A percentile compares a stretch with the other conserved stretches of the same genome.
Conservation (phyloP, 1,140 invertebrate species). For the Drosophila bipectinata region DNA sequence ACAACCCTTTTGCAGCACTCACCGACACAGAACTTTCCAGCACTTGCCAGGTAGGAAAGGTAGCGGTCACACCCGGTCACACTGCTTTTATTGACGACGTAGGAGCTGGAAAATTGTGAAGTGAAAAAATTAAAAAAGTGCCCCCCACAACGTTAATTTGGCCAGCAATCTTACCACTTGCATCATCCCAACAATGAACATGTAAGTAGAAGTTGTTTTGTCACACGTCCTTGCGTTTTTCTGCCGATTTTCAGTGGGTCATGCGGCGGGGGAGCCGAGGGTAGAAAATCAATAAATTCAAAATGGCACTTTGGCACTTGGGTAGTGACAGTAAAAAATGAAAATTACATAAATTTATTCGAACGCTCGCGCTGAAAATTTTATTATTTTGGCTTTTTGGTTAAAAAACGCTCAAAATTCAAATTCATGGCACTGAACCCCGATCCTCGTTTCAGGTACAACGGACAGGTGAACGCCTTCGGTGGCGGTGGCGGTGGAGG, state of each 20-base stretch:
- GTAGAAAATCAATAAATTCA: slow-evolving; percentile 78
- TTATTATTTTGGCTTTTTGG: slow-evolving; percentile 34
- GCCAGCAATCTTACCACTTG: slow-evolving; percentile 44
- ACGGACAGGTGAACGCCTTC: slow-evolving; percentile 70
- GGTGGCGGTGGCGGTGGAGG: slow-evolving; percentile 46
- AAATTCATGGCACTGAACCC: slow-evolving; percentile 49
- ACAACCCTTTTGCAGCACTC: neutral
- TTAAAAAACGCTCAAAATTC: slow-evolving; percentile 66
- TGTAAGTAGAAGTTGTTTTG: slow-evolving; percentile 39
- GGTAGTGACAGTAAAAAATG: slow-evolving; percentile 39
- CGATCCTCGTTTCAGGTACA: slow-evolving; percentile 64
- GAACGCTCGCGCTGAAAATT: slow-evolving; percentile 21
- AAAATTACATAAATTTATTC: slow-evolving; percentile 63
- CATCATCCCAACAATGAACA: slow-evolving; percentile 51
- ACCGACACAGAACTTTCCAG: neutral
- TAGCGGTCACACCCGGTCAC: slow-evolving; percentile 8
- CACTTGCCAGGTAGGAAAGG: neutral
- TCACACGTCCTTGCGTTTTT: neutral
- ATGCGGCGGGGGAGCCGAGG: slow-evolving; percentile 32
- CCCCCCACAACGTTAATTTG: slow-evolving; percentile 47
- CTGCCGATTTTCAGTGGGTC: neutral
- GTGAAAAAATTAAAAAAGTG: slow-evolving; percentile 71
- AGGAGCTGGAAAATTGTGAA: slow-evolving; percentile 66
- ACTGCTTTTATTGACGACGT: slow-evolving; percentile 47
- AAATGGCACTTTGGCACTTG: slow-evolving; percentile 54